Evolutionary conservation across 2,113 vertebrate genomes (phyloP).

Genomic region (Hypanus sabinus): DNA sequence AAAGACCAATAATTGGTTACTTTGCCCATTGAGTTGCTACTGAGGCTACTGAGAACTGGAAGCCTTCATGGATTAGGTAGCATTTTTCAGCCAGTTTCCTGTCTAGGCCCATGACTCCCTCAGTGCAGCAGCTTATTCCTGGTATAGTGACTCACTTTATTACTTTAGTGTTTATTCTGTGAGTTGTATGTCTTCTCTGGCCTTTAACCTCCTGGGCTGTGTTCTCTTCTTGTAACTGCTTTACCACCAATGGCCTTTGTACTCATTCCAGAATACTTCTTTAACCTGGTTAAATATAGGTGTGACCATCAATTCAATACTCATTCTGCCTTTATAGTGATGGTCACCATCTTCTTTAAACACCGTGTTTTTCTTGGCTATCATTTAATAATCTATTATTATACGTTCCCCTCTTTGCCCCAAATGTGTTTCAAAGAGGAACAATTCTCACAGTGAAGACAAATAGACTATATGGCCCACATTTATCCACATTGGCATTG

Average conservation of each 20-base stretch:
- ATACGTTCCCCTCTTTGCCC: not conserved
- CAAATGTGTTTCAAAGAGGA: not conserved
- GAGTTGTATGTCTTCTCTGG: not conserved
- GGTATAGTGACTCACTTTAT: not conserved
- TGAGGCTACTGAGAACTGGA: not conserved
- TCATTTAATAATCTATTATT: not conserved
- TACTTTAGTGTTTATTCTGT: not conserved
- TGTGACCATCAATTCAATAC: not conserved
- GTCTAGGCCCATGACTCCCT: not conserved
- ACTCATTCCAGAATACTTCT: not conserved
- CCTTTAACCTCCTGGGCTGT: not conserved
- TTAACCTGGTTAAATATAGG: not conserved
- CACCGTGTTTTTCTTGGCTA: not conserved
- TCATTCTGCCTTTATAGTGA: not conserved
- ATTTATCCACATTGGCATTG: not conserved
- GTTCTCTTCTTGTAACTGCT: not conserved
- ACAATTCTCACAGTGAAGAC: not conserved
- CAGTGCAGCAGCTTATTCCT: not conserved
- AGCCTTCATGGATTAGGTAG: not conserved
- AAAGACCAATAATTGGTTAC: not conserved
- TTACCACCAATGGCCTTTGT: not conserved
- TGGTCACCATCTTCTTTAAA: not conserved
- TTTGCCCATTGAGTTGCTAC: not conserved
- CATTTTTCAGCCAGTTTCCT: not conserved
- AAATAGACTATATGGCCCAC: not conserved